These are phyloP conservation scores for Cyanistes caeruleus DNA, from an alignment of 2,113 vertebrate species.

Conservation along the genomic window DNA sequence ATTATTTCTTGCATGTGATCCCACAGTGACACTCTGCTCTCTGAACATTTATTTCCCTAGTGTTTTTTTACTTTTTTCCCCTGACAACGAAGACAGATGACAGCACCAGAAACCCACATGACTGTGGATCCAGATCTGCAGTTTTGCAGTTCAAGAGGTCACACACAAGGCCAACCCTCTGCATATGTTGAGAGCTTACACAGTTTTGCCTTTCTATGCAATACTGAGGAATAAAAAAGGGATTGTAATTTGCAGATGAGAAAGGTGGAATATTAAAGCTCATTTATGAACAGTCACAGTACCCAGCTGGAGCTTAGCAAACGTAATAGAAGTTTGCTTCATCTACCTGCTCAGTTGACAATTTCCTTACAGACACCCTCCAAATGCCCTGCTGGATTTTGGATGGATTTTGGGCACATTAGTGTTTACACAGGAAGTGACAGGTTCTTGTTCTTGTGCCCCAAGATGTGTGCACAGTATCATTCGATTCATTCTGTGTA, in stretches of 20 bases:
- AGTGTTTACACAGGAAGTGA: accelerated
- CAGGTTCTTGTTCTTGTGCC: background rate
- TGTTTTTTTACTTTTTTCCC: no score
- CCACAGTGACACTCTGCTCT: background rate
- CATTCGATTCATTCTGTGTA: background rate
- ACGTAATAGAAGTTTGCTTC: background rate
- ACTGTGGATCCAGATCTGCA: background rate
- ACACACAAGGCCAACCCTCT: background rate
- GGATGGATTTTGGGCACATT: background rate
- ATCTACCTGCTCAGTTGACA: background rate
- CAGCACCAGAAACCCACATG: background rate
- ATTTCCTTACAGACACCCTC: background rate
- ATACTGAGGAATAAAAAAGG: background rate
- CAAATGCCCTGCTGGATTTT: background rate
- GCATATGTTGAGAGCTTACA: background rate
- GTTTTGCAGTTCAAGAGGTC: background rate
- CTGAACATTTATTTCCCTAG: background rate
- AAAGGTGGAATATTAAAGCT: background rate
- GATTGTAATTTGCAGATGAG: background rate
- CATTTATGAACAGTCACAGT: background rate
- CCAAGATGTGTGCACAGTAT: background rate
- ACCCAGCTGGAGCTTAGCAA: background rate
- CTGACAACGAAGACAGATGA: accelerated
- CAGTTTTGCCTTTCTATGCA: background rate
- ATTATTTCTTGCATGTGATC: background rate